Base-by-base conservation (phyloP, 2,888 invertebrate genomes). In the Temnothorax unifasciatus region DNA sequence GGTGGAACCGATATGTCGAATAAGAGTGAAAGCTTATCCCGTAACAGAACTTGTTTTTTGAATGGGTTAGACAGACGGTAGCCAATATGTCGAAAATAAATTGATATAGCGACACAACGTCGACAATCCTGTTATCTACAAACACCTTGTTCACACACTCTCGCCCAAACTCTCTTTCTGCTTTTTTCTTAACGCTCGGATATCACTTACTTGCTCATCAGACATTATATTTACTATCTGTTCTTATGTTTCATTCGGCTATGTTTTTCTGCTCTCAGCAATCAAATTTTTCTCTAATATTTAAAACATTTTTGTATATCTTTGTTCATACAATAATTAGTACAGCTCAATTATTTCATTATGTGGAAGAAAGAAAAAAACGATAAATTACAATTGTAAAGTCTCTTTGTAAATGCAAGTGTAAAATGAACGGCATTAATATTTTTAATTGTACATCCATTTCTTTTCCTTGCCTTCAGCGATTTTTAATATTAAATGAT, bases 81-180 rank as follows among this genome's bases (percentile, higher is more conserved):
- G 87, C 82, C 86, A 82, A 88, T 90, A 90, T 47, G 79, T 90
- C 83, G 82, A 84, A 84, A 88, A 88, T 87, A 90, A 88, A 90
- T 88, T 90, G 90, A 29, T 29, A 88, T 88, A 85, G 86, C 82
- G 89, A 86, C 47, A 64, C 25, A 52, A 18, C 61, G 63, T 71
- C 83, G 68, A 47, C 66, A 64, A 63, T 63, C 87, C 69, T 82
- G 83, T 86, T 83, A 85, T 84, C 83, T 52, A 73, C 63, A 83
- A 77, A 76, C 73, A 64, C 76, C 83, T 89, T 77, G 25, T 81
- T 69, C 82, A 54, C 79, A 52, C 21, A 66, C 57, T 84, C 50
- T 61, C 47, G n/a, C n/a, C 13, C 15, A 59, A 5, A 9, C 13
- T 29, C 8, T 13, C 15, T 25, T 25, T 18, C 5, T 47, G 21